phyloP scores from a whole-genome alignment of 2,113 vertebrate genomes.

The Ictalurus furcatus region DNA sequence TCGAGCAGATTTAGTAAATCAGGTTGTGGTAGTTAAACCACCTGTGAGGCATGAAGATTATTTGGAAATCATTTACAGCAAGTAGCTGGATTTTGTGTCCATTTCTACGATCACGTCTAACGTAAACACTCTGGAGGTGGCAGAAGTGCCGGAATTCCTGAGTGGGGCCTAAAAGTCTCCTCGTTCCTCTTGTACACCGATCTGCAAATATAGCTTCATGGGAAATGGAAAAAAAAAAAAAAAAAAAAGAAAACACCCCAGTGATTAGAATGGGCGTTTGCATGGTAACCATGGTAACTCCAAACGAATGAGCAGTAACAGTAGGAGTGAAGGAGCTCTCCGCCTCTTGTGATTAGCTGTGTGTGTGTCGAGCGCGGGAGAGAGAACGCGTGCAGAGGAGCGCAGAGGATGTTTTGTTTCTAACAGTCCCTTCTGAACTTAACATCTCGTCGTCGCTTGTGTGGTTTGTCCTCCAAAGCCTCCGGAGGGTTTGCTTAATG shows the following conservation, averaged over 20 bases:
- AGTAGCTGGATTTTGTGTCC: not conserved
- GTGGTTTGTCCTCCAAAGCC: not conserved
- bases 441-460: not conserved
- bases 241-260: not conserved
- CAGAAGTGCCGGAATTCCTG: slow-evolving; percentile 5
- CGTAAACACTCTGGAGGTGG: not conserved
- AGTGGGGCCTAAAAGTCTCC: not conserved
- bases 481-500: not conserved
- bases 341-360: slow-evolving; percentile 28
- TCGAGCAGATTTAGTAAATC: not conserved
- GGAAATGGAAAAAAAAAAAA: not conserved
- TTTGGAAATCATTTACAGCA: not conserved
- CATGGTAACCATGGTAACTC: slow-evolving; percentile 62
- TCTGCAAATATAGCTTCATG: slow-evolving; percentile 29
- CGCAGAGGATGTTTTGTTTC: not conserved
- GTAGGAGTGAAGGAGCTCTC: slow-evolving; percentile 49
- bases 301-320: slow-evolving; percentile 44
- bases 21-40: not conserved
- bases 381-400: not conserved
- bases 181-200: slow-evolving; percentile 14
- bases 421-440: not conserved
- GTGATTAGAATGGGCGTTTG: slow-evolving; percentile 26
- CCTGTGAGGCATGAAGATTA: not conserved
- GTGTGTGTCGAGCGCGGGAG: not conserved
- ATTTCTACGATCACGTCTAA: not conserved